These are phyloP conservation scores for Sarcophilus harrisii DNA, from an alignment of 2,797 vertebrate genomes.

Conservation along the genomic window DNA sequence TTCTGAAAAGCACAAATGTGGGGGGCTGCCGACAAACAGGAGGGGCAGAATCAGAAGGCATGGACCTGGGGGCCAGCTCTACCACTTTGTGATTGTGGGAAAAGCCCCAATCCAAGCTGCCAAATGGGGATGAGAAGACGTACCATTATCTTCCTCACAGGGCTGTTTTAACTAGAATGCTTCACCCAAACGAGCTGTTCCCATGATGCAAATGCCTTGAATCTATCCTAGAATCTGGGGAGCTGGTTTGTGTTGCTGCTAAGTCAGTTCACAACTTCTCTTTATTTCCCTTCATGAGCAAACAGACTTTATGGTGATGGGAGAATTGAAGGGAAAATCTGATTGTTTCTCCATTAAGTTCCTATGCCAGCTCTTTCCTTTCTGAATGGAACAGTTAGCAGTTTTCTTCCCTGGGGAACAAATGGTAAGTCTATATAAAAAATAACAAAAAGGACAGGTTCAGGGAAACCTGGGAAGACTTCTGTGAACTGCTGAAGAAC, in stretches of 20 bases:
- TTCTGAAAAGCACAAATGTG: not conserved
- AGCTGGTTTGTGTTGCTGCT: not conserved
- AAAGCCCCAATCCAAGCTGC: not conserved
- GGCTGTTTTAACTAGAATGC: not conserved
- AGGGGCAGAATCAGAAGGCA: not conserved
- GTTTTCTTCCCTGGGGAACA: not conserved
- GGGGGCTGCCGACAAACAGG: not conserved
- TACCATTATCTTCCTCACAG: not conserved
- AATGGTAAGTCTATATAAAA: not conserved
- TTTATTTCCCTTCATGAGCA: not conserved
- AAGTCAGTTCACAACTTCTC: not conserved
- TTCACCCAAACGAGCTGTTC: not conserved
- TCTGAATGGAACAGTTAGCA: not conserved
- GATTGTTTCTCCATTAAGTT: not conserved
- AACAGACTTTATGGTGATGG: not conserved
- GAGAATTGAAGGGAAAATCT: not conserved
- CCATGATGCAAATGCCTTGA: not conserved
- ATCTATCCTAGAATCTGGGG: not conserved
- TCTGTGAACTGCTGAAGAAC: not conserved
- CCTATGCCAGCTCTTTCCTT: not conserved
- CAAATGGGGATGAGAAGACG: not conserved
- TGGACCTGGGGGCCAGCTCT: not conserved
- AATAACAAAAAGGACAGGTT: not conserved
- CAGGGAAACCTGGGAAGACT: not conserved
- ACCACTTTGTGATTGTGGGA: accelerated